Conservation (phyloP, 2,888 invertebrate species). For the Drosophila leonis region DNA sequence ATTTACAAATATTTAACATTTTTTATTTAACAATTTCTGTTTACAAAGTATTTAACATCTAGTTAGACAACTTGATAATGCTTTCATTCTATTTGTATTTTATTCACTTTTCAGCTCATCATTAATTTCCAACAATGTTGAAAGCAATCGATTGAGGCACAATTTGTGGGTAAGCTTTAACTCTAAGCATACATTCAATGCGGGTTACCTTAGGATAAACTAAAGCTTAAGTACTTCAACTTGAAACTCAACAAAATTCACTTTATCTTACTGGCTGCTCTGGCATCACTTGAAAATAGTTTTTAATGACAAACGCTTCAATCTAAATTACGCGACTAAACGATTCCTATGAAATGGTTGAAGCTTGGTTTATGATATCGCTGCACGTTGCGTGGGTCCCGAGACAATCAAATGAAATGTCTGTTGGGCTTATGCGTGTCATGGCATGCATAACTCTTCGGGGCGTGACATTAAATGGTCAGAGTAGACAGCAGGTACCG, state of each 20-base stretch:
- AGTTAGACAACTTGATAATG: neutral
- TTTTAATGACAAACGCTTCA: neutral
- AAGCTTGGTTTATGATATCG: constrained; percentile 17
- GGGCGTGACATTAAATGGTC: constrained; percentile 25
- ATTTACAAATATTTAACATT: neutral
- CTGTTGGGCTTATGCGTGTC: constrained; percentile 44
- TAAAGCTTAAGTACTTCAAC: constrained; percentile 9
- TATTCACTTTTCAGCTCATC: neutral
- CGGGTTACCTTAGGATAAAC: constrained; percentile 16
- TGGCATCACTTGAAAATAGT: neutral
- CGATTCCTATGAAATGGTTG: constrained; percentile 24
- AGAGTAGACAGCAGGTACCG: constrained; percentile 53
- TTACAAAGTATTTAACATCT: neutral
- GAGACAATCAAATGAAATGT: constrained; percentile 43
- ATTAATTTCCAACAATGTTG: constrained; percentile 11
- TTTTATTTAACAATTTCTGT: neutral
- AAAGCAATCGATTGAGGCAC: constrained; percentile 19
- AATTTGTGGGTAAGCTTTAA: constrained; percentile 7
- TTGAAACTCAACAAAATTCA: neutral
- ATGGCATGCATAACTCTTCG: constrained; percentile 54
- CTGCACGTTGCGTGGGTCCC: constrained; percentile 37
- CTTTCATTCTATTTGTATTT: neutral
- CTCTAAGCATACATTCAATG: constrained; percentile 16
- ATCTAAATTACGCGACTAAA: constrained; percentile 62
- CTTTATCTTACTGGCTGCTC: neutral